phyloP scores from a whole-genome alignment of 1,140 invertebrate species.

The Drosophila kikkawai region DNA sequence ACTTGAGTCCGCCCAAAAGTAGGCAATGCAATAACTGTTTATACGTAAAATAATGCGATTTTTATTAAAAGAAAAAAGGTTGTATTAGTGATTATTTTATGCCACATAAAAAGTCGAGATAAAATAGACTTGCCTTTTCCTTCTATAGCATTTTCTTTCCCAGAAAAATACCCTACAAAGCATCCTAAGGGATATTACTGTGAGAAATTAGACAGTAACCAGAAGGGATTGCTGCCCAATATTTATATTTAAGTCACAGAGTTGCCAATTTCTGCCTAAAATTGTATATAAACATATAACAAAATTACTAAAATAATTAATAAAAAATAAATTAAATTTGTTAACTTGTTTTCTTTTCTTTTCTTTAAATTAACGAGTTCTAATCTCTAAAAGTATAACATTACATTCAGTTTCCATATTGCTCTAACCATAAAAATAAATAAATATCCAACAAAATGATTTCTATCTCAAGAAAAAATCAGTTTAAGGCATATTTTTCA shows the following conservation, averaged over 20 bases:
- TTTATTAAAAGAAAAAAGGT: not conserved
- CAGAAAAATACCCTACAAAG: too few relatives aligned
- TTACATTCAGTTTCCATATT: not conserved
- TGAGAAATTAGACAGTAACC: too few relatives aligned
- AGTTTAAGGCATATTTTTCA: not conserved
- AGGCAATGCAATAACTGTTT: not conserved
- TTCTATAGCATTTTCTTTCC: too few relatives aligned
- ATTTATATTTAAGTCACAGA: too few relatives aligned
- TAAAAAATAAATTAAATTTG: not conserved
- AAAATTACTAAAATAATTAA: not conserved
- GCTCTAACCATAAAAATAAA: not conserved
- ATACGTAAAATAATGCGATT: too few relatives aligned
- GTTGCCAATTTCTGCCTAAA: too few relatives aligned
- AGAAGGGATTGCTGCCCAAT: too few relatives aligned
- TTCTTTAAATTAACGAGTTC: not conserved
- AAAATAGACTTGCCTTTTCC: too few relatives aligned
- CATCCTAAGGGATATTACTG: too few relatives aligned
- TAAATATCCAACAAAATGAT: not conserved
- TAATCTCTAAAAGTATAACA: not conserved
- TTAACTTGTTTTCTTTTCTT: not conserved
- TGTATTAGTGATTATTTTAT: not conserved
- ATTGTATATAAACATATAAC: too few relatives aligned
- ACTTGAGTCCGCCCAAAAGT: not conserved
- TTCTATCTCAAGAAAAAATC: not conserved
- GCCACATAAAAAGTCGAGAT: too few relatives aligned